Evolutionary conservation across 2,797 vertebrate species (phyloP).

Genomic region (Pseudomugil gertrudae): DNA sequence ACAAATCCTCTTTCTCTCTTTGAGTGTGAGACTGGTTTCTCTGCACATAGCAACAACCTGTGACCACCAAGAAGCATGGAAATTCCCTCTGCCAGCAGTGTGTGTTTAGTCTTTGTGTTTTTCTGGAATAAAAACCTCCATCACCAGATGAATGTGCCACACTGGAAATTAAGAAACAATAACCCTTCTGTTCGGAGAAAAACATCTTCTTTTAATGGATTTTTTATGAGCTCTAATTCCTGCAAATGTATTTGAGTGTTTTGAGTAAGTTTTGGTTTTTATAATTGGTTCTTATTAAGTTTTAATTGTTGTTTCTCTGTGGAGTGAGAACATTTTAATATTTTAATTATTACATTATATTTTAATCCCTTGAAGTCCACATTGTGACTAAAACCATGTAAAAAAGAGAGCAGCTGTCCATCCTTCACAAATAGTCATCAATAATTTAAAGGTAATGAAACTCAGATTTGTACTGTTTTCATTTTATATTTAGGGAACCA

Average conservation of each 20-base stretch:
- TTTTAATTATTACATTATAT: constrained; percentile 61
- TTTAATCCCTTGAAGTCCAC: constrained; percentile 25
- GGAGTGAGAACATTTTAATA: constrained; percentile 50
- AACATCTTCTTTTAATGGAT: constrained; percentile 60
- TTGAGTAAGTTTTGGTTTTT: constrained; percentile 51
- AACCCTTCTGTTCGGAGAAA: constrained; percentile 54
- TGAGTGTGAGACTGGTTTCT: constrained; percentile 27
- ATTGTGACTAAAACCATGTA: constrained; percentile 15
- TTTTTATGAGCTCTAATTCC: constrained; percentile 65
- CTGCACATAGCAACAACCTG: constrained; percentile 40
- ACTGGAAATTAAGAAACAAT: constrained; percentile 53
- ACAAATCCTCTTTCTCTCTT: constrained; percentile 54
- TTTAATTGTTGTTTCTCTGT: constrained; percentile 58
- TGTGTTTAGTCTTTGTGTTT: constrained; percentile 18
- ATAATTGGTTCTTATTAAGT: constrained; percentile 66
- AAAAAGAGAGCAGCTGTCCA: constrained; percentile 2
- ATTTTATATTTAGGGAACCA: too few relatives aligned
- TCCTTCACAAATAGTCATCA: constrained; percentile 21
- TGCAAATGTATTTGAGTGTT: constrained; percentile 56
- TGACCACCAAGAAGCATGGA: constrained; percentile 53
- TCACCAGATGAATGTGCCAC: constrained; percentile 27
- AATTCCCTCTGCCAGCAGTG: constrained; percentile 9
- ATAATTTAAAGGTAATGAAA: neutral
- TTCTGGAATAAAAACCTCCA: constrained; percentile 25
- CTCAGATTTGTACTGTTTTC: neutral